Percentiles rank a stretch among this genome's conserved stretches.
These are phyloP conservation scores for Ficedula albicollis DNA, from an alignment of 2,797 vertebrate species.

Conservation along the genomic window DNA sequence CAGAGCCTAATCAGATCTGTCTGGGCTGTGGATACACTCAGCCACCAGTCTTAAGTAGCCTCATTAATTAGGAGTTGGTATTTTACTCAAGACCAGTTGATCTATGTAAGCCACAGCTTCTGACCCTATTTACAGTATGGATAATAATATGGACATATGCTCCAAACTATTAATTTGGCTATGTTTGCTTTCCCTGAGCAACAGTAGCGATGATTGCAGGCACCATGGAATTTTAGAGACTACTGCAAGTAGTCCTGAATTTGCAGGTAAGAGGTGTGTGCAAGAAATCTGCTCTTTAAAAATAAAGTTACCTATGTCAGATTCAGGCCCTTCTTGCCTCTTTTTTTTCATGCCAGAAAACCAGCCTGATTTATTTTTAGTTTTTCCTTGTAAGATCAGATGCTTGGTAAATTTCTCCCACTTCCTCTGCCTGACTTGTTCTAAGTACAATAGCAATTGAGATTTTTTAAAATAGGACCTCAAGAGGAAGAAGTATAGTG, in stretches of 20 bases:
- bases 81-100: background rate
- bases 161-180: background rate
- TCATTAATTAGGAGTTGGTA: background rate
- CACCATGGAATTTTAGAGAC: background rate
- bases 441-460: fast-evolving
- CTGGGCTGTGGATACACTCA: background rate
- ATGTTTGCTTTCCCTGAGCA: background rate
- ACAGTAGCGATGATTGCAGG: fast-evolving
- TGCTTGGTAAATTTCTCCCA: background rate
- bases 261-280: background rate
- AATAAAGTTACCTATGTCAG: background rate
- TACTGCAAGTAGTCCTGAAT: background rate
- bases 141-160: background rate
- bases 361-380: background rate
- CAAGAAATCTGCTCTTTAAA: background rate
- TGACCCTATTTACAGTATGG: background rate
- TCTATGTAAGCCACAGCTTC: background rate
- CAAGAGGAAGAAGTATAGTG: background rate
- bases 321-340: background rate
- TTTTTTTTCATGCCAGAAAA: background rate
- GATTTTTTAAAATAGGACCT: background rate
- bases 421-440: background rate
- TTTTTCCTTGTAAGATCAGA: background rate
- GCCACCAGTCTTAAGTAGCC: background rate
- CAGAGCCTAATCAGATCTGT: background rate